phyloP scores from a whole-genome alignment of 2,888 invertebrate genomes.

The Rhagophthalmus giganteus region DNA sequence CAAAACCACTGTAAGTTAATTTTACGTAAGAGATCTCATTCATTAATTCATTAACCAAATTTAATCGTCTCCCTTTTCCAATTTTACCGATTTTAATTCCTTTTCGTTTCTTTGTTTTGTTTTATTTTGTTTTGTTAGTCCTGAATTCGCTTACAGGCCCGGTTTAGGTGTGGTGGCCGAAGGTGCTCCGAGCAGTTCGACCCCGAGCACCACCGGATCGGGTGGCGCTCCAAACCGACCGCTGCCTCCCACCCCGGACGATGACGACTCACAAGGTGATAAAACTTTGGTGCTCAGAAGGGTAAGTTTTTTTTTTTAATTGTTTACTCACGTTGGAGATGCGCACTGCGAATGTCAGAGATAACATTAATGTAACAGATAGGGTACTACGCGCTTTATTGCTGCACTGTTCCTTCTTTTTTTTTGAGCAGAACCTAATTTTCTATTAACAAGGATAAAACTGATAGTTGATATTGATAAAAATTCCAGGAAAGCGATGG shows the following conservation, averaged over 20 bases:
- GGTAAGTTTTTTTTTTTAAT: constrained; percentile 66
- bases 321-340: too few relatives aligned
- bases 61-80: neutral
- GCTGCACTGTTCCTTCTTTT: too few relatives aligned
- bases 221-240: constrained; percentile 89
- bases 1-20: constrained; percentile 91
- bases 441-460: too few relatives aligned
- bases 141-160: constrained; percentile 81
- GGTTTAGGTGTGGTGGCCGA: constrained; percentile 68
- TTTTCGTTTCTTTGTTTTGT: constrained; percentile 13
- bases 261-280: constrained; percentile 76
- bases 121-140: constrained; percentile 63
- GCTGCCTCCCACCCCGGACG: constrained; percentile 92
- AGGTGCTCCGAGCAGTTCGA: constrained; percentile 56
- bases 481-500: too few relatives aligned
- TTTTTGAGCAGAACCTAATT: too few relatives aligned
- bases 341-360: too few relatives aligned
- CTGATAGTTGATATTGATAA: too few relatives aligned
- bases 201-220: constrained; percentile 54
- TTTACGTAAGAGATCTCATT: too few relatives aligned
- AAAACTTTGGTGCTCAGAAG: constrained; percentile 90
- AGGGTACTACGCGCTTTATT: too few relatives aligned
- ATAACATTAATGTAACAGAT: too few relatives aligned
- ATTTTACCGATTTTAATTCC: neutral
- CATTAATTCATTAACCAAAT: neutral